These are phyloP conservation scores for Oxyura jamaicensis DNA, from an alignment of 2,113 vertebrate genomes.

Conservation along the genomic window DNA sequence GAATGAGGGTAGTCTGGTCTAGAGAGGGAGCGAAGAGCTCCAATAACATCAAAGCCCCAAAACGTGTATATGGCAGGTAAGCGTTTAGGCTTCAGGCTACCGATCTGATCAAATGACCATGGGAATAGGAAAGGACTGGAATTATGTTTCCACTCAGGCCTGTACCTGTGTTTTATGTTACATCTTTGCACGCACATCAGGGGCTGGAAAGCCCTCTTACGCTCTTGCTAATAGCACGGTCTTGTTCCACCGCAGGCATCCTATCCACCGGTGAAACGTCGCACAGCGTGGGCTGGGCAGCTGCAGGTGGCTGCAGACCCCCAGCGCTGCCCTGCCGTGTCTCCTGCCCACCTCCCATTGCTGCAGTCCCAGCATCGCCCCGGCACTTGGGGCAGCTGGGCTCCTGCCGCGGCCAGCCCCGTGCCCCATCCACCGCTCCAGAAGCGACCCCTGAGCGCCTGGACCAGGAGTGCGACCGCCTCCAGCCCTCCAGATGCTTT, in stretches of 20 bases:
- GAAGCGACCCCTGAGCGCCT: slow-evolving; percentile 48
- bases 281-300: slow-evolving; percentile 8
- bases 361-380: neutral
- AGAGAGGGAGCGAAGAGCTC: neutral
- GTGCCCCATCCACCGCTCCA: slow-evolving; percentile 52
- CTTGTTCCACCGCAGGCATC: slow-evolving; percentile 28
- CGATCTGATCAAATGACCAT: neutral
- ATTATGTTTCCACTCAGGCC: neutral
- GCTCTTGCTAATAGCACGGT: accelerated
- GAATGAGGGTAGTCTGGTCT: neutral
- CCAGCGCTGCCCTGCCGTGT: neutral
- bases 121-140: neutral
- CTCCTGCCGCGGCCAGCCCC: neutral
- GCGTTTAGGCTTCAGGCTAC: accelerated
- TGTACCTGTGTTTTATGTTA: accelerated
- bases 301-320: slow-evolving; percentile 29
- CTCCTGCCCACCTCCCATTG: slow-evolving; percentile 20
- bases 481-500: neutral
- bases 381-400: neutral
- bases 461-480: neutral
- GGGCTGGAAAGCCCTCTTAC: neutral
- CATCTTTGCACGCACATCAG: accelerated
- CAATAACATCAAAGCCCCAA: neutral
- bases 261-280: neutral
- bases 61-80: neutral